Evolutionary conservation across 30 jellyfish, hydroid and myxozoan species (phyloP).

Genomic region (Aurelia coerulea): DNA sequence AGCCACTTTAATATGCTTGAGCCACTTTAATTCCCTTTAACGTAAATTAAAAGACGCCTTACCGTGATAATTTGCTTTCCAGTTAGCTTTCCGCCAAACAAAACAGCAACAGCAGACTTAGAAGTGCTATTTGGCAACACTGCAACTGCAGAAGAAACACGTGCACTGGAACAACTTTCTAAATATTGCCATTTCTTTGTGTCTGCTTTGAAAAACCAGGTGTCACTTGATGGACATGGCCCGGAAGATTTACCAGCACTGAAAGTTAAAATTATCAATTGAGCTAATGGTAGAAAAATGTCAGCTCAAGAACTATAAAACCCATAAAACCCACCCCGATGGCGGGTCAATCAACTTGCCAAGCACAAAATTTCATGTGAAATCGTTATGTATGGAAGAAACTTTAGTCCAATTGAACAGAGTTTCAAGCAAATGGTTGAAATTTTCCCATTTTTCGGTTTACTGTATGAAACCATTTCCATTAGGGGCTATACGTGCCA

Average conservation of each 20-base stretch:
- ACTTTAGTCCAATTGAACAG: too few relatives aligned
- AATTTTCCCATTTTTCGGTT: too few relatives aligned
- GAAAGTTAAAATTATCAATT: neutral
- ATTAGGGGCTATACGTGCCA: too few relatives aligned
- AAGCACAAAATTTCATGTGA: too few relatives aligned
- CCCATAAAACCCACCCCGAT: too few relatives aligned
- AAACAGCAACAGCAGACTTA: slow-evolving; percentile 43
- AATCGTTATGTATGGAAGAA: too few relatives aligned
- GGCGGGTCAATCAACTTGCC: too few relatives aligned
- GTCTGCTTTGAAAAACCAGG: slow-evolving; percentile 51
- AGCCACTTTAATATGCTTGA: too few relatives aligned
- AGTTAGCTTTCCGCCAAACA: slow-evolving; percentile 70
- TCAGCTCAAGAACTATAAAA: neutral
- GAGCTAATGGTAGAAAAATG: neutral
- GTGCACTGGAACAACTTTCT: slow-evolving; percentile 49
- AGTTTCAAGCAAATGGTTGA: too few relatives aligned
- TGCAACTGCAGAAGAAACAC: slow-evolving; percentile 45
- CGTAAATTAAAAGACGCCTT: neutral
- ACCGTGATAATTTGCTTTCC: slow-evolving; percentile 51
- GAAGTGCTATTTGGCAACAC: slow-evolving; percentile 58
- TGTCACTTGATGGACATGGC: slow-evolving; percentile 79
- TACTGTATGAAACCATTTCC: too few relatives aligned
- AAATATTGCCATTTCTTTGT: slow-evolving; percentile 37
- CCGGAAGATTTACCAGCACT: slow-evolving; percentile 78
- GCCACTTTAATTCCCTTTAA: too few relatives aligned